phyloP scores from a whole-genome alignment of 2,888 invertebrate species.

The Erebia aethiops region DNA sequence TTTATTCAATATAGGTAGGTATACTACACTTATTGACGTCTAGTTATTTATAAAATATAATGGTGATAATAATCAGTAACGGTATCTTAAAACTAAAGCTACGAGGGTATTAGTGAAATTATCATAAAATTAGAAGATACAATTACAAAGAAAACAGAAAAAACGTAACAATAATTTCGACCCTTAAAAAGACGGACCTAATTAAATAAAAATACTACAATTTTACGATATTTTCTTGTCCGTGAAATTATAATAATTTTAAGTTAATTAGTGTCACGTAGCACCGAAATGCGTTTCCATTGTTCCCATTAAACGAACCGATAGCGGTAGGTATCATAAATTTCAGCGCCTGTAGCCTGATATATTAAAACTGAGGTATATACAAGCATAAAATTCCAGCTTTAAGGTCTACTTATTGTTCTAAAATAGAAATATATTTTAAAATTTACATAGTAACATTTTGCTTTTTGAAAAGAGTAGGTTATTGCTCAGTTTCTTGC shows the following conservation, averaged over 20 bases:
- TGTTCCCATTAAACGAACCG: conserved; percentile 24
- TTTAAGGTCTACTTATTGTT: too few species aligned
- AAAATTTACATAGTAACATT: too few species aligned
- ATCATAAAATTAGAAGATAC: too few species aligned
- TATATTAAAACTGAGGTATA: neutral
- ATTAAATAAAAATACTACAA: conserved; percentile 2
- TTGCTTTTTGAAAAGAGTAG: too few species aligned
- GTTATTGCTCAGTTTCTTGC: too few species aligned
- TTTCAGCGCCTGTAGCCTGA: neutral
- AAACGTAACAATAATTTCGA: neutral
- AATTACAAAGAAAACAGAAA: neutral
- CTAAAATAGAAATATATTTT: too few species aligned
- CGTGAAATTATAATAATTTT: conserved; percentile 17
- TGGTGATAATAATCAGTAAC: too few species aligned
- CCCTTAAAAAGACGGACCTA: neutral
- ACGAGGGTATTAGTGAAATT: too few species aligned
- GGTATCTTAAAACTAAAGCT: too few species aligned
- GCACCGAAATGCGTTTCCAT: conserved; percentile 19
- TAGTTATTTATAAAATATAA: too few species aligned
- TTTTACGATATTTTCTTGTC: conserved; percentile 6
- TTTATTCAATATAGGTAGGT: too few species aligned
- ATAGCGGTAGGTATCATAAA: conserved; percentile 20
- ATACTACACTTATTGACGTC: too few species aligned
- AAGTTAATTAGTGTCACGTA: conserved; percentile 23
- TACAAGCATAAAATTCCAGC: neutral